Conservation (phyloP, 2,888 invertebrate species). For the Lutraria lutraria region DNA sequence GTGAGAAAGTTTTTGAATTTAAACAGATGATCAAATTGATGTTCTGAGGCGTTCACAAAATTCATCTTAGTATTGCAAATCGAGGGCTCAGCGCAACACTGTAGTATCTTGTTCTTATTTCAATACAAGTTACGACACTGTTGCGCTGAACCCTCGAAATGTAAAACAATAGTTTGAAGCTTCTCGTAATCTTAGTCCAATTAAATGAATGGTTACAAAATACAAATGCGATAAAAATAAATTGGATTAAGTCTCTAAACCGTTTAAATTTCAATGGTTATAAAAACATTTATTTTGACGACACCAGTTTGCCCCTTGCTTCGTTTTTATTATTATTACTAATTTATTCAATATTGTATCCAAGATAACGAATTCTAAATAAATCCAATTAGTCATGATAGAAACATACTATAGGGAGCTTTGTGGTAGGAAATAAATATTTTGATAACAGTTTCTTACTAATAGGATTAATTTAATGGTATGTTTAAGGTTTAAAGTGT, state of each 20-base stretch:
- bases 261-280: not conserved
- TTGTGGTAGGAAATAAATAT: constrained; percentile 7
- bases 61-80: no score
- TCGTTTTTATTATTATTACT: not conserved
- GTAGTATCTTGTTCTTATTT: no score
- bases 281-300: not conserved
- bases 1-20: no score
- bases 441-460: constrained; percentile 12
- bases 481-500: not conserved
- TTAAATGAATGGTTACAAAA: not conserved
- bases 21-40: no score
- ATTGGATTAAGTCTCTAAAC: not conserved
- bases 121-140: no score
- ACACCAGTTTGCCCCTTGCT: constrained; percentile 3
- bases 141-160: no score
- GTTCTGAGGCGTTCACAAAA: no score
- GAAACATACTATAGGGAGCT: not conserved
- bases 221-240: not conserved
- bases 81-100: no score
- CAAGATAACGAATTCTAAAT: not conserved
- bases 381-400: not conserved
- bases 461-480: constrained; percentile 20
- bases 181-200: no score
- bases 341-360: constrained; percentile 10
- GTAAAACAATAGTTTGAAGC: no score